A percentile compares a stretch with the other conserved stretches of the same genome.
phyloP scores from a whole-genome alignment of 2,888 invertebrate genomes.

The Agriopis aurantiaria region DNA sequence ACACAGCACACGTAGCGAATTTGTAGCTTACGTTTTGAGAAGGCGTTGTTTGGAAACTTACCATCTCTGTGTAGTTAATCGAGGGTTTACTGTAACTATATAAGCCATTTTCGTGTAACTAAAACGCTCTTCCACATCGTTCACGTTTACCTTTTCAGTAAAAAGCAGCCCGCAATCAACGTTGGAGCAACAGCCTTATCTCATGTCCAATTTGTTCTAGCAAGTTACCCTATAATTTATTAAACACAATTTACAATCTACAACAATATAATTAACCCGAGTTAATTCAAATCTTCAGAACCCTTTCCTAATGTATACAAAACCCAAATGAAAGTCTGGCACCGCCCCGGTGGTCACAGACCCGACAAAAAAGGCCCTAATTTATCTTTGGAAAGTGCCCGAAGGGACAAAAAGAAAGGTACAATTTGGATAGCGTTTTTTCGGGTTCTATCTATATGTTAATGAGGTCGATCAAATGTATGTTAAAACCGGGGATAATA shows the following conservation, averaged over 20 bases:
- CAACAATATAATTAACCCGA: slow-evolving; percentile 59
- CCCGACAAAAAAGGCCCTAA: slow-evolving; percentile 62
- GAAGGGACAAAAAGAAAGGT: slow-evolving; percentile 64
- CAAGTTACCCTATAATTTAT: slow-evolving; percentile 39
- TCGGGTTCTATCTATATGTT: slow-evolving; percentile 70
- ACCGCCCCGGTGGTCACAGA: slow-evolving; percentile 61
- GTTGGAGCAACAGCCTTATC: slow-evolving; percentile 23
- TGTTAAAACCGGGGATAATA: slow-evolving; percentile 68
- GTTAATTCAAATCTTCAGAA: slow-evolving; percentile 57
- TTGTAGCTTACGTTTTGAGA: no score
- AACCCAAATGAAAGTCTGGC: slow-evolving; percentile 59
- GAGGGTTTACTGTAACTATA: neutral
- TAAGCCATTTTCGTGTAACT: neutral
- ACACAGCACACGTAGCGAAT: no score
- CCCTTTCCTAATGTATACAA: slow-evolving; percentile 58
- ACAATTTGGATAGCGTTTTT: slow-evolving; percentile 68
- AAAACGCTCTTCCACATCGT: neutral
- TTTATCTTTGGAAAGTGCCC: slow-evolving; percentile 64
- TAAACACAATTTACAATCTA: slow-evolving; percentile 48
- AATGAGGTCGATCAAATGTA: slow-evolving; percentile 74
- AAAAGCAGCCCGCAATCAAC: slow-evolving; percentile 6
- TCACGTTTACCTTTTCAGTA: neutral
- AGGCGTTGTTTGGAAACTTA: no score
- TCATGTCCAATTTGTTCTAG: slow-evolving; percentile 31
- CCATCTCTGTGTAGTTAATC: no score